Base-by-base conservation (phyloP, 2,797 vertebrate species). In the Pelochelys cantorii region DNA sequence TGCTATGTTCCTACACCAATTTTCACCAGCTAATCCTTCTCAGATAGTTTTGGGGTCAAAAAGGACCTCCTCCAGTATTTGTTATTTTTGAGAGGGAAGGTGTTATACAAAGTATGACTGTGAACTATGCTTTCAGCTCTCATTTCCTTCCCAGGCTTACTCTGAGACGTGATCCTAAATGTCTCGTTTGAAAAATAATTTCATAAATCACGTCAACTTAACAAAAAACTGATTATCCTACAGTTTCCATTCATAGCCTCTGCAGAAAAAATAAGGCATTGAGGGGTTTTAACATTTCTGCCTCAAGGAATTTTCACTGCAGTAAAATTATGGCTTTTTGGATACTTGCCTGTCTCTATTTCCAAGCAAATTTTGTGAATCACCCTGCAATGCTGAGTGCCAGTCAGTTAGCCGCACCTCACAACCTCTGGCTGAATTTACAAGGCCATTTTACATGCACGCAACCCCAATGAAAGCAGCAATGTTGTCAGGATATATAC, bases 401-500 rank as follows among this genome's bases (percentile, higher is more conserved):
- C 0, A 1, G 87, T 79, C 0, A 0, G 77, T 20, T 2, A 0
- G 3, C 1, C 27, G 48, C 78, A 31, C 71, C 81, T 27, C 11
- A 0, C 1, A 2, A 42, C 54, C 8, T 6, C 48, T 79, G 42
- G 5, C 4, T 7, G 79, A 15, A 0, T 68, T 52, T 54, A 62
- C n/a, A 42, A 23, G 20, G 14, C 59, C 20, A 83, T 11, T 68
- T 84, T 54, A 4, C 23, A 37, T 5, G 11, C 53, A 34, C 3
- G 20, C 59, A 65, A 5, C 20, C 3, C 0, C 0, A 0, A 0
- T 34, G 65, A 13, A 57, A 27, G 1, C 34, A 56, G 71, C 3
- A 80, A 6, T 42, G 5, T 3, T 54, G 78, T 27, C 80, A 2
- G 0, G 6, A 5, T 5, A 15, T 5, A 15, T n/a, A 68, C 56